Evolutionary conservation across 1,140 invertebrate genomes (phyloP), one percentile per base, ranked within the genome.

Genomic region (Drosophila nebulosa): DNA sequence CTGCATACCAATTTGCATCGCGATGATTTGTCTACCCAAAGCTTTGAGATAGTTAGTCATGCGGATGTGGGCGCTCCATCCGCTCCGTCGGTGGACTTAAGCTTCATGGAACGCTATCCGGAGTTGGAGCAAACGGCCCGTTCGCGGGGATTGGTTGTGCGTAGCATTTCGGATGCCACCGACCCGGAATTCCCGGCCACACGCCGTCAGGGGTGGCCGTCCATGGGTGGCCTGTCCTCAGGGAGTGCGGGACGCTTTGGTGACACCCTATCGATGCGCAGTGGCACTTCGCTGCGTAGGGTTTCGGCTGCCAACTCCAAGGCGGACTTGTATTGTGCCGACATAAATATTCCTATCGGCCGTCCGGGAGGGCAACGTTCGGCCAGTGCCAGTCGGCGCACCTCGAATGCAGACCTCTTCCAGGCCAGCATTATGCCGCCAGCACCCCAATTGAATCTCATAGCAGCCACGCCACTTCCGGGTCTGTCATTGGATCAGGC

Each of bases 101-200:
- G 85, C 10, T 90, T 89, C 53, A 74, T 91, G 51, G 90, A 91
- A 36, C 90, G 81, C 46, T 90, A 83, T 70, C 90, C 90, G 12
- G 90, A 90, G 52, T 60, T 91, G 58, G 90, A 91, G 63, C 85
- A 90, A 16, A 90, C 89, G 9, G 89, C 89, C 0, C 75, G 74
- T 1, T 61, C 75, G 1, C 75, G 84, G 30, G 90, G 90, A 3
- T 51, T 91, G 39, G 89, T 91, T 2, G 85, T 91, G 35, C 74
- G 85, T 21, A 89, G 85, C 56, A 91, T 91, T 1, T 89, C 88
- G 1, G 90, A 90, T 64, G 88, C 89, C n/a, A 85, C 71, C 2
- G 86, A 90, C 5, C 75, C 70, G 1, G 84, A 90, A 9, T 46
- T 73, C 24, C 32, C 66, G 1, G 62, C 64, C 9, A 35, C 55